These are phyloP conservation scores for Anticlea derivata DNA, from an alignment of 2,888 invertebrate genomes.

Conservation along the genomic window DNA sequence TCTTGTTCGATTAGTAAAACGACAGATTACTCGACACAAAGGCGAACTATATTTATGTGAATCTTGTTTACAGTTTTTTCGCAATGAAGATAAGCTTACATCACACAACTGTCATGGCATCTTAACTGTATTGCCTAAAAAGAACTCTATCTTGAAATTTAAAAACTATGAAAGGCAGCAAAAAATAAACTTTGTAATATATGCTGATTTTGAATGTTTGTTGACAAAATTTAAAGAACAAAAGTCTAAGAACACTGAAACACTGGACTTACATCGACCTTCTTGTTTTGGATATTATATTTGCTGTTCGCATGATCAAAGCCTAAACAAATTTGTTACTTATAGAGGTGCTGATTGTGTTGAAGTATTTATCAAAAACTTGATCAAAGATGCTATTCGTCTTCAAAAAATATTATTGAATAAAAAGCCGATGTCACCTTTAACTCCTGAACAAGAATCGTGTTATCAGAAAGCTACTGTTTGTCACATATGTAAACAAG, in stretches of 20 bases:
- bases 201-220: constrained; percentile 6
- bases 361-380: not conserved
- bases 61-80: not conserved
- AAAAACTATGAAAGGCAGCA: constrained; percentile 10
- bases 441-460: not conserved
- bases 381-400: not conserved
- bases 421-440: not conserved
- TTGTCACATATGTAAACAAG: constrained; percentile 3
- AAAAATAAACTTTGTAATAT: constrained; percentile 6
- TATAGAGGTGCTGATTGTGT: constrained; percentile 8
- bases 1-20: not conserved
- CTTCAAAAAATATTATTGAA: not conserved
- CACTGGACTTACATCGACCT: not conserved
- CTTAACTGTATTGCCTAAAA: not conserved
- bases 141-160: not conserved
- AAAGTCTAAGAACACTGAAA: not conserved
- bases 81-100: not conserved
- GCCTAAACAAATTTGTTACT: not conserved
- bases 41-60: not conserved
- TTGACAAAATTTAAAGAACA: not conserved
- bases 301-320: constrained; percentile 1
- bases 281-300: constrained; percentile 5
- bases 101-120: not conserved
- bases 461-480: not conserved
- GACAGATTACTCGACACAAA: not conserved